Conservation (phyloP, 1,140 invertebrate species). For the Stratiolaelaps scimitus region DNA sequence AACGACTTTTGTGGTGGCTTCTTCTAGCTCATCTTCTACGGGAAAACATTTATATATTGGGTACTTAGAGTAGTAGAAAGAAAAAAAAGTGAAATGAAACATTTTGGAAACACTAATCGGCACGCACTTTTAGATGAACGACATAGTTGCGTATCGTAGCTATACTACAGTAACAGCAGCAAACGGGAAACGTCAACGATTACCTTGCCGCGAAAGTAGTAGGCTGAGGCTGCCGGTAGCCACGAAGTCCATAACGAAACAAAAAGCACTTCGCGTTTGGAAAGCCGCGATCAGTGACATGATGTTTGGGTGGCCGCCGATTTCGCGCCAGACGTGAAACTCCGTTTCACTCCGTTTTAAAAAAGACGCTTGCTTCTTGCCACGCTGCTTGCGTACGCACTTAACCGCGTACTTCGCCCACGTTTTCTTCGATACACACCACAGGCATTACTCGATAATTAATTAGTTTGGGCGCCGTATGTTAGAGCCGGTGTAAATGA, state of each 20-base stretch:
- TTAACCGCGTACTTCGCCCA: neutral
- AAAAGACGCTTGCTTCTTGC: neutral
- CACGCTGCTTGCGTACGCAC: conserved; percentile 2
- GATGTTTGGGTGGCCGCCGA: conserved; percentile 2
- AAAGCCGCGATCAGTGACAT: conserved; percentile 3
- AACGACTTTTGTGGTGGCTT: too few species aligned
- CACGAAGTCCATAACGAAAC: conserved; percentile 13
- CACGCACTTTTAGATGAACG: too few species aligned
- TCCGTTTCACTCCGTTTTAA: neutral
- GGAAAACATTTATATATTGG: too few species aligned
- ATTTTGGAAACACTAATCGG: too few species aligned
- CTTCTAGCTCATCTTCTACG: too few species aligned
- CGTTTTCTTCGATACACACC: neutral
- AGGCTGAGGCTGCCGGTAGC: neutral
- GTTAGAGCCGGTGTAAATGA: neutral
- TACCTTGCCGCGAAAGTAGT: too few species aligned
- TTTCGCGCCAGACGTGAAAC: conserved; percentile 20
- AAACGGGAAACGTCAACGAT: too few species aligned
- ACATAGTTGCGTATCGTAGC: too few species aligned
- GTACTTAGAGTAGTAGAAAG: too few species aligned
- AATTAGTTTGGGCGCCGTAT: too few species aligned
- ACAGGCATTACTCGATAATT: neutral
- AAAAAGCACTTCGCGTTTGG: neutral
- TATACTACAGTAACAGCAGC: too few species aligned
- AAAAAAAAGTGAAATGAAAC: too few species aligned